Evolutionary conservation across 2,797 vertebrate genomes (phyloP).

Genomic region (Manis pentadactyla): DNA sequence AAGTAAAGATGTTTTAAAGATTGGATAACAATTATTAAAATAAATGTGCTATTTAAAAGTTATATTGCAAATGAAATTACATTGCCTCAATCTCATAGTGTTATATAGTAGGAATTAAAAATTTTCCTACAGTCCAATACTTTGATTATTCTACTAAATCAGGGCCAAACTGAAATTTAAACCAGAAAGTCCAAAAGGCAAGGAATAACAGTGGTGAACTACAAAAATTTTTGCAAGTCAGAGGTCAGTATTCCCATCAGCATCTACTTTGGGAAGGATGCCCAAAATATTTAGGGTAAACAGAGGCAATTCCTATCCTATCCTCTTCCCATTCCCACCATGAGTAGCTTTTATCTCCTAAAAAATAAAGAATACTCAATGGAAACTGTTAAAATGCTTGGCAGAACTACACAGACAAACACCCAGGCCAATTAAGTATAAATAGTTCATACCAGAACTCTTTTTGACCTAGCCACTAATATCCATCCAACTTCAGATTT

Average conservation of each 20-base stretch:
- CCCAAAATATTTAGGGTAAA: slow-evolving; percentile 5
- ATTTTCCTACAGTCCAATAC: background rate
- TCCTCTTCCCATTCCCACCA: background rate
- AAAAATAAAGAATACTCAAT: slow-evolving; percentile 63
- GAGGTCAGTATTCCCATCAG: background rate
- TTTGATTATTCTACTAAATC: background rate
- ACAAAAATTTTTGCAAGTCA: slow-evolving; percentile 24
- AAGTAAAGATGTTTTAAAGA: background rate
- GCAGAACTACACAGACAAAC: slow-evolving; percentile 66
- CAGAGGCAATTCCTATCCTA: background rate
- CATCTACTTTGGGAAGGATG: slow-evolving; percentile 8
- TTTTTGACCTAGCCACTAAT: slow-evolving; percentile 66
- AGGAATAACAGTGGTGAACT: slow-evolving; percentile 8
- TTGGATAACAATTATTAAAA: background rate
- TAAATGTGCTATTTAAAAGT: background rate
- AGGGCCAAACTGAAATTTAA: slow-evolving; percentile 5
- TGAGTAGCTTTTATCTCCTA: slow-evolving; percentile 11
- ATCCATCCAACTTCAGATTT: slow-evolving; percentile 15
- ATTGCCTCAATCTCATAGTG: background rate
- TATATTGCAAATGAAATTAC: background rate
- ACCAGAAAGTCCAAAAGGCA: background rate
- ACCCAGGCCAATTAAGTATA: slow-evolving; percentile 55
- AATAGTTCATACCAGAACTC: slow-evolving; percentile 72
- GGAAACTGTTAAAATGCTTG: slow-evolving; percentile 72
- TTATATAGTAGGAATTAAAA: background rate